Base-by-base conservation (phyloP, 2,797 vertebrate species). In the Oreochromis grahami region DNA sequence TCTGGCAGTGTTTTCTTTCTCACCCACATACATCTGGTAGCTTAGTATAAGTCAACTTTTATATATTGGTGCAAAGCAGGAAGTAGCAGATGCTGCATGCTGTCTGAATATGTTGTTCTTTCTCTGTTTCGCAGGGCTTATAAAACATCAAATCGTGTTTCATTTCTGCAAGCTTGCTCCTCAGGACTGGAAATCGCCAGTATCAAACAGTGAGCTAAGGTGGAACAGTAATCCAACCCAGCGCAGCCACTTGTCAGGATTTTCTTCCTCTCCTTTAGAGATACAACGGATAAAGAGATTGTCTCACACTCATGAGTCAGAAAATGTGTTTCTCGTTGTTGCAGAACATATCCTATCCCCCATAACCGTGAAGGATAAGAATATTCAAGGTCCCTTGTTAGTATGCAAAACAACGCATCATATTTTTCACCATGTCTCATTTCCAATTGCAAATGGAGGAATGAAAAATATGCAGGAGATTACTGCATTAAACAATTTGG, bases 401-500 rank as follows among this genome's bases (percentile, higher is more conserved):
- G 91, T 92, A 96, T 95, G 94, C 94, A 92, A 93, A 96, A 93
- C 91, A 93, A 90, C 82, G 84, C 91, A 84, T 92, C 92, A 82
- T 90, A 87, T 92, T 94, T 92, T 90, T 77, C 91, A 81, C 88
- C 85, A 53, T 78, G 88, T 91, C 91, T 93, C 91, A 90, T 94
- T 94, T 93, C 86, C 88, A 88, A 86, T 84, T 85, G 85, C 72
- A 78, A 94, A 90, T 87, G 63, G 81, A 81, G 86, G 79, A 89
- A 89, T 85, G 90, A 79, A 91, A 94, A 94, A 94, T 94, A 91
- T 91, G 88, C 78, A 15, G 86, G 83, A 95, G 93, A 96, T 96
- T 96, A 95, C 84, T 72, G 89, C 82, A 91, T 96, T 96, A 95
- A 96, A 94, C 94, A 92, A 93, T 93, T 94, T 94, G 84, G 91